phyloP scores from a whole-genome alignment of 2,113 vertebrate genomes.

The Nerophis lumbriciformis region DNA sequence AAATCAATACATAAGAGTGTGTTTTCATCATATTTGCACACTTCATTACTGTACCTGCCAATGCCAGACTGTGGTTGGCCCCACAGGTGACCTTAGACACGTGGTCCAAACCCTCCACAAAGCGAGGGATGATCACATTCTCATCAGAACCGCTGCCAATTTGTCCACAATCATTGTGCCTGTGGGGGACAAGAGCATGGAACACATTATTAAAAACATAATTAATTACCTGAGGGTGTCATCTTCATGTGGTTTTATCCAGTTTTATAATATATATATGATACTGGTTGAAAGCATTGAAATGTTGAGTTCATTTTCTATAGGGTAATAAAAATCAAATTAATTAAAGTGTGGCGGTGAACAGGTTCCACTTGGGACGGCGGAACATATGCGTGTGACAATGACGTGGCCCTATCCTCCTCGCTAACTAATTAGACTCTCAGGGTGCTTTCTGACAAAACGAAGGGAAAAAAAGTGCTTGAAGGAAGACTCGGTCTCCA shows the following conservation, averaged over 20 bases:
- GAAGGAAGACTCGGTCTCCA: conserved; percentile 64
- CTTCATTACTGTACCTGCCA: conserved; percentile 46
- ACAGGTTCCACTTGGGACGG: conserved; percentile 46
- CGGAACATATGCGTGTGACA: conserved; percentile 59
- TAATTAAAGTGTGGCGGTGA: conserved; percentile 40
- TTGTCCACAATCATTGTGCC: conserved; percentile 57
- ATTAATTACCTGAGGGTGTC: conserved; percentile 43
- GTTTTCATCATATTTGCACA: neutral
- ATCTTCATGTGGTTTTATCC: conserved; percentile 33
- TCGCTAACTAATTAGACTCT: conserved; percentile 70
- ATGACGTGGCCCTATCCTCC: conserved; percentile 62
- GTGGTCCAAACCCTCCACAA: conserved; percentile 41
- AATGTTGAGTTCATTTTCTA: conserved; percentile 28
- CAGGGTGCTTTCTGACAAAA: conserved; percentile 65
- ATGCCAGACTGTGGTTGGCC: conserved; percentile 46
- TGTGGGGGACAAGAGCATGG: conserved; percentile 30
- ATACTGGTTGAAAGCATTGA: conserved; percentile 19
- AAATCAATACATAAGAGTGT: neutral
- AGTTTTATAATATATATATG: conserved; percentile 21
- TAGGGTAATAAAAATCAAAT: conserved; percentile 45
- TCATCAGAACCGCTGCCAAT: conserved; percentile 48
- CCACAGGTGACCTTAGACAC: conserved; percentile 53
- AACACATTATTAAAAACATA: conserved; percentile 51
- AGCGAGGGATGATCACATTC: conserved; percentile 31
- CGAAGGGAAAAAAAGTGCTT: conserved; percentile 62